Conservation (phyloP, 2,888 invertebrate genomes). For the Pristionchus japonicus region DNA sequence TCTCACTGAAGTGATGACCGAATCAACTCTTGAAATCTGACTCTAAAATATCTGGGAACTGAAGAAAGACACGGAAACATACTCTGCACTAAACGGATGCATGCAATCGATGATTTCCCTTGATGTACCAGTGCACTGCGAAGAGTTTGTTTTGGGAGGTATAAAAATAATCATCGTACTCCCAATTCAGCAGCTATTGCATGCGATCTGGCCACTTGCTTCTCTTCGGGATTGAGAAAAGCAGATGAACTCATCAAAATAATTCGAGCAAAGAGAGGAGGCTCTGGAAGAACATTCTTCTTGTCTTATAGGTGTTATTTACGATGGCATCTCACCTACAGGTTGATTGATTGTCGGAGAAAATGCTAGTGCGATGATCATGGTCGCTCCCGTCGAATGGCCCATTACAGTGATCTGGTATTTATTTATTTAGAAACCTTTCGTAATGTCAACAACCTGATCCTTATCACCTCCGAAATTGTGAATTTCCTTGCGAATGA, state of each 20-base stretch:
- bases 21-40: neutral
- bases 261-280: neutral
- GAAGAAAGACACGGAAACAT: too few relatives aligned
- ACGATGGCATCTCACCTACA: neutral
- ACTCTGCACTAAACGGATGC: neutral
- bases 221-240: neutral
- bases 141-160: neutral
- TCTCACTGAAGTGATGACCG: neutral
- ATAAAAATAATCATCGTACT: neutral
- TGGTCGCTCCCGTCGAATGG: neutral
- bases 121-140: neutral
- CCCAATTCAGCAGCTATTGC: neutral
- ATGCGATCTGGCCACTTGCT: neutral
- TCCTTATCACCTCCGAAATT: slow-evolving; percentile 37
- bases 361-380: neutral
- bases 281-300: neutral
- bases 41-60: neutral
- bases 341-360: neutral
- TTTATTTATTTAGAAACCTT: neutral
- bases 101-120: neutral
- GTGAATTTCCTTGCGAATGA: neutral
- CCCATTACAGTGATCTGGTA: neutral
- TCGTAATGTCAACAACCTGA: too few relatives aligned
- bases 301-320: neutral
- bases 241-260: neutral